Conservation (phyloP, 1,140 invertebrate species). For the Hycleus cichorii region DNA sequence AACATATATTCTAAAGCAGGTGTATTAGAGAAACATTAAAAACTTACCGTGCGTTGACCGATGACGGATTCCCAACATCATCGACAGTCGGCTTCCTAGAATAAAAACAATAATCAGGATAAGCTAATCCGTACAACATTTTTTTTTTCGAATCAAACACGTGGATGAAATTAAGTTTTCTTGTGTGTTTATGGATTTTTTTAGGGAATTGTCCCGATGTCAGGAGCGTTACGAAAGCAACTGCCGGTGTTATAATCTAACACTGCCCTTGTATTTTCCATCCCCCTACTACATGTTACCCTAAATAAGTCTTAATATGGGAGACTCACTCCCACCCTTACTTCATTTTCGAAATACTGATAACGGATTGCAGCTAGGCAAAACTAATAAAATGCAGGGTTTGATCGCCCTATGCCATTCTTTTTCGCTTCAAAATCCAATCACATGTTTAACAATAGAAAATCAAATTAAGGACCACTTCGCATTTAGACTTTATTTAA, state of each 20-base stretch:
- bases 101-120: slow-evolving; percentile 50
- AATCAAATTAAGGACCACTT: too few species aligned
- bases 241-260: slow-evolving; percentile 21
- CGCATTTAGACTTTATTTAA: too few species aligned
- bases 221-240: slow-evolving; percentile 19
- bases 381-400: too few species aligned
- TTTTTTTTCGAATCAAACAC: slow-evolving; percentile 3
- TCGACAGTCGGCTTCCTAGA: slow-evolving; percentile 67
- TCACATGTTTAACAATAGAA: too few species aligned
- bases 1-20: neutral
- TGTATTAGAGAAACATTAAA: neutral
- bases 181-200: neutral
- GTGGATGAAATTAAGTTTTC: slow-evolving; percentile 2
- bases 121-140: slow-evolving; percentile 35
- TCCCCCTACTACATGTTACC: slow-evolving; percentile 25
- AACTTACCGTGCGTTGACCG: slow-evolving; percentile 66
- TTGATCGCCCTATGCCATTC: too few species aligned
- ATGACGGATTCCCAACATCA: slow-evolving; percentile 59
- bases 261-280: slow-evolving; percentile 14
- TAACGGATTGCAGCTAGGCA: slow-evolving; percentile 2
- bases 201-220: neutral
- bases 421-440: too few species aligned
- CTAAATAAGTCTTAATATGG: slow-evolving; percentile 36
- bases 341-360: slow-evolving; percentile 22
- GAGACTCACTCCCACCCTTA: slow-evolving; percentile 20